A percentile compares a stretch with the other conserved stretches of the same genome.
Evolutionary conservation across 2,113 vertebrate genomes (phyloP).

Genomic region (Alethe diademata): DNA sequence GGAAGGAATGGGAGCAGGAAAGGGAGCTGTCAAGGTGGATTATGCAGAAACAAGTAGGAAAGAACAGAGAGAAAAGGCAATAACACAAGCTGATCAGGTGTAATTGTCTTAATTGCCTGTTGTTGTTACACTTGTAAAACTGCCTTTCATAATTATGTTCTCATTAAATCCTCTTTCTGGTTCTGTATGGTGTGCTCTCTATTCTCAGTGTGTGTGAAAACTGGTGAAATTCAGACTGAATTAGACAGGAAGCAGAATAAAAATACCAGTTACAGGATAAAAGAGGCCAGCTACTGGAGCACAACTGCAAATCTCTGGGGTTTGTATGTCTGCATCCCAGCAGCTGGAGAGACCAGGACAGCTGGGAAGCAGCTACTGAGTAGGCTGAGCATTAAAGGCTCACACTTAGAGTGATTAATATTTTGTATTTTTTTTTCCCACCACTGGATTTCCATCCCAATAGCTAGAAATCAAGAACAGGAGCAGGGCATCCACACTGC

Average conservation of each 20-base stretch:
- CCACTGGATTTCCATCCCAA: background rate
- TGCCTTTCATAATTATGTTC: background rate
- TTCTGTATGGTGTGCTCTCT: background rate
- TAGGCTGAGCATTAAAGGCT: background rate
- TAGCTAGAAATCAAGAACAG: background rate
- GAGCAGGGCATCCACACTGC: background rate
- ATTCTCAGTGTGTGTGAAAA: background rate
- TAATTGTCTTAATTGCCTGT: background rate
- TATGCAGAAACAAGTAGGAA: background rate
- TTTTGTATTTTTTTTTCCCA: background rate
- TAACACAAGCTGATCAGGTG: background rate
- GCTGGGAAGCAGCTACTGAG: background rate
- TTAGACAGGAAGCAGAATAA: background rate
- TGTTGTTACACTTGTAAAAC: background rate
- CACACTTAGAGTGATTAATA: background rate
- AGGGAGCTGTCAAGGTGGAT: background rate
- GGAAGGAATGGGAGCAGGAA: background rate
- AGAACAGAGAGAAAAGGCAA: background rate
- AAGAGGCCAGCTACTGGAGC: background rate
- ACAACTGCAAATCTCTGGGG: background rate
- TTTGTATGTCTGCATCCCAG: background rate
- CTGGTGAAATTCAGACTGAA: background rate
- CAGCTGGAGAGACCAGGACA: fast-evolving
- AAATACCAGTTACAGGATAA: background rate
- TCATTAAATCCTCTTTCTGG: background rate